Conservation (phyloP, 2,888 invertebrate species). For the Caenorhabditis panamensis region DNA sequence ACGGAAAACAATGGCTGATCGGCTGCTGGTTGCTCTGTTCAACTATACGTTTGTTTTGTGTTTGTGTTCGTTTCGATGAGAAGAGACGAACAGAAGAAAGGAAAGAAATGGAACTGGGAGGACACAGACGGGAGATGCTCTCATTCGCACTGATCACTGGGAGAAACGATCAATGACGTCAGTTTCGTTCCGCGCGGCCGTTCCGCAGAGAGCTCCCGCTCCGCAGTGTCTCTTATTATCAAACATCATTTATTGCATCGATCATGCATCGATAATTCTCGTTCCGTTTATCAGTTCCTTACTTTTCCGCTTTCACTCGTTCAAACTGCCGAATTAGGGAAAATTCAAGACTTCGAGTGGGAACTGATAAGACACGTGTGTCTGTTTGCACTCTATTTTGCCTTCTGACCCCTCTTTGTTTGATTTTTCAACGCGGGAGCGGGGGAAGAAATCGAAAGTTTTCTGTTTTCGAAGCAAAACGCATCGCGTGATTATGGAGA, state of each 20-base stretch:
- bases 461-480: constrained; percentile 10
- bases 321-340: constrained; percentile 3
- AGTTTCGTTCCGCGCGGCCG: constrained; percentile 20
- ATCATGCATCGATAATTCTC: neutral
- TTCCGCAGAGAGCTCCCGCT: constrained; percentile 35
- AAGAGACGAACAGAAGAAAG: neutral
- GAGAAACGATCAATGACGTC: constrained; percentile 36
- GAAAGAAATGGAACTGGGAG: neutral
- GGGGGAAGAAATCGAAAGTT: constrained; percentile 38
- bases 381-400: constrained; percentile 22
- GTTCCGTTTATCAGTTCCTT: constrained; percentile 20
- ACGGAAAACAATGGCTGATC: constrained; percentile 18
- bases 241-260: constrained; percentile 32
- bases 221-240: constrained; percentile 45
- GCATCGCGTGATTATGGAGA: constrained; percentile 30
- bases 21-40: neutral
- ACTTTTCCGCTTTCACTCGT: constrained; percentile 16
- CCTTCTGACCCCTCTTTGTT: constrained; percentile 17
- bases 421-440: constrained; percentile 26
- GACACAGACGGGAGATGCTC: constrained; percentile 8
- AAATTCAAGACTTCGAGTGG: neutral
- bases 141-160: constrained; percentile 33
- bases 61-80: constrained; percentile 16
- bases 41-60: constrained; percentile 53
- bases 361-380: constrained; percentile 29